A percentile compares a stretch with the other conserved stretches of the same genome.
Evolutionary conservation across 2,113 vertebrate genomes (phyloP).

Genomic region (Emydocephalus ijimae): DNA sequence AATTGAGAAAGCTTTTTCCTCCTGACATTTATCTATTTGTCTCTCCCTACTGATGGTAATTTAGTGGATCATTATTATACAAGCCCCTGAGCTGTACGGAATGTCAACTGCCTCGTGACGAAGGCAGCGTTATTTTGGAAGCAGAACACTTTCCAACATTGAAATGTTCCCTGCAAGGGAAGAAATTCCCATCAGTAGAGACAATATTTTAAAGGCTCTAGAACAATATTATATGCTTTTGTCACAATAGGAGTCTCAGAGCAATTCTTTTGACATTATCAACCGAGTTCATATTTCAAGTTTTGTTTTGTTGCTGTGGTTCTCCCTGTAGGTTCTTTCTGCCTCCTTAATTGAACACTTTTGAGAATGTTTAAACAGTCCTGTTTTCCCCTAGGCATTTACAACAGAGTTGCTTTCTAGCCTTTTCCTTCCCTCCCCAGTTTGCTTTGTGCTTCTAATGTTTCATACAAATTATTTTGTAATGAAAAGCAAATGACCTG

Average conservation of each 20-base stretch:
- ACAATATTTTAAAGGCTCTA: background rate
- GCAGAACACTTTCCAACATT: background rate
- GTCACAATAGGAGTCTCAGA: conserved; percentile 17
- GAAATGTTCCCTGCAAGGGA: background rate
- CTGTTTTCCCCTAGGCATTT: background rate
- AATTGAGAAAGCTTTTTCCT: background rate
- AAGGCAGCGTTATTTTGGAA: background rate
- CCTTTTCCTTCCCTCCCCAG: background rate
- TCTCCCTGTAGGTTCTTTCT: conserved; percentile 9
- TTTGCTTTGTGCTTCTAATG: background rate
- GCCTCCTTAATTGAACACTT: conserved; percentile 12
- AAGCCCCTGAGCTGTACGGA: background rate
- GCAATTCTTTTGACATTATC: conserved; percentile 8
- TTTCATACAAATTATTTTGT: background rate
- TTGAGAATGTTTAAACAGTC: background rate
- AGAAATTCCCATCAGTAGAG: background rate
- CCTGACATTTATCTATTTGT: background rate
- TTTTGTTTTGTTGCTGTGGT: conserved; percentile 16
- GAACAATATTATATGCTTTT: background rate
- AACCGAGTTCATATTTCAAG: conserved; percentile 20
- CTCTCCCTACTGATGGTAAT: background rate
- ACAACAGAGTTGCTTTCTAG: background rate
- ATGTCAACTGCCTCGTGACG: background rate
- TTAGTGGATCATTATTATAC: background rate
- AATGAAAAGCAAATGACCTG: background rate